Conservation (phyloP, 2,888 invertebrate genomes). For the Salpingus planirostris region DNA sequence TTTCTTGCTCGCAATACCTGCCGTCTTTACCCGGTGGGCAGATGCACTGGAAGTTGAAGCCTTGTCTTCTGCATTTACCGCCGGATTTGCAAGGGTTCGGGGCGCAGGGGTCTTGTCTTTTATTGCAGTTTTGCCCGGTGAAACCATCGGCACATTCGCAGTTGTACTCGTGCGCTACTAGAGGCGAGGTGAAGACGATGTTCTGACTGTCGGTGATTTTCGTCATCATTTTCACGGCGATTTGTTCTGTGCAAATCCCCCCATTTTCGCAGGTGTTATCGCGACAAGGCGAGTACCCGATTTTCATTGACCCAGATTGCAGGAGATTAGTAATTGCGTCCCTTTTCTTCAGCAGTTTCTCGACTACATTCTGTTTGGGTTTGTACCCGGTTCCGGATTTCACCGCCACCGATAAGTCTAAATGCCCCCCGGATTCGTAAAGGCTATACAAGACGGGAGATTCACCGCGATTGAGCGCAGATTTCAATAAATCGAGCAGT, state of each 20-base stretch:
- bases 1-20: conserved; percentile 72
- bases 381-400: conserved; percentile 51
- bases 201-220: conserved; percentile 73
- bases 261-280: conserved; percentile 67
- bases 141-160: conserved; percentile 81
- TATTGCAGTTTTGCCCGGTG: conserved; percentile 73
- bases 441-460: conserved; percentile 65
- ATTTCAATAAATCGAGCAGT: conserved; percentile 61
- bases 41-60: conserved; percentile 73
- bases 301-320: conserved; percentile 50
- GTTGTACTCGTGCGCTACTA: conserved; percentile 64
- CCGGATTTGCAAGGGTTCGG: conserved; percentile 82
- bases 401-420: conserved; percentile 66
- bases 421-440: conserved; percentile 53
- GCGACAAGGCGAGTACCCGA: conserved; percentile 74
- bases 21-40: conserved; percentile 76
- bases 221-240: conserved; percentile 58
- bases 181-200: conserved; percentile 75
- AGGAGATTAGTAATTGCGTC: conserved; percentile 55
- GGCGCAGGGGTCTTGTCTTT: conserved; percentile 82
- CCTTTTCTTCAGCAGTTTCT: conserved; percentile 56
- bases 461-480: conserved; percentile 55
- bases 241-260: conserved; percentile 65
- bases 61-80: conserved; percentile 75
- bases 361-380: conserved; percentile 54